Percentiles rank a stretch among this genome's conserved stretches.
Evolutionary conservation across 1,140 invertebrate genomes (phyloP).

Genomic region (Gryon sp.): DNA sequence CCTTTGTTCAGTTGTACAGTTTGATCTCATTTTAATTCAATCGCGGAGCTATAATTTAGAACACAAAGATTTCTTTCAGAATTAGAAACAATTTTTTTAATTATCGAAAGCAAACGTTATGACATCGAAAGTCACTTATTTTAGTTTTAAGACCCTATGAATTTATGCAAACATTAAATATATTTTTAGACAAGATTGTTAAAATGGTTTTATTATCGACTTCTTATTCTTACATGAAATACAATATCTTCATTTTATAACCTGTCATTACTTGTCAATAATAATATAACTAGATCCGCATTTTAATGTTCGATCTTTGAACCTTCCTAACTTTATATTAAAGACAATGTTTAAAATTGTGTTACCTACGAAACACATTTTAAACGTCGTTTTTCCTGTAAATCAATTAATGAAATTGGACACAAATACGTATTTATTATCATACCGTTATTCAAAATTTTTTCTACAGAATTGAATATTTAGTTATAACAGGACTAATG

Average conservation of each 20-base stretch:
- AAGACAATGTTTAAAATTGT: slow-evolving; percentile 18
- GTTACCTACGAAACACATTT: slow-evolving; percentile 34
- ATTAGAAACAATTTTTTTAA: slow-evolving; percentile 54
- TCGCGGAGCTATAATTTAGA: slow-evolving; percentile 53
- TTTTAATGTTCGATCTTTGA: too few species aligned
- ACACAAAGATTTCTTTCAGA: slow-evolving; percentile 56
- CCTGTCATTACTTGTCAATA: slow-evolving; percentile 74
- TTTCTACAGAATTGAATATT: slow-evolving; percentile 58
- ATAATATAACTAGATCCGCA: too few species aligned
- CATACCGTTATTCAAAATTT: slow-evolving; percentile 42
- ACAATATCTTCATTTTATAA: slow-evolving; percentile 56
- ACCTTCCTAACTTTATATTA: too few species aligned
- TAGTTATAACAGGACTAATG: slow-evolving; percentile 39
- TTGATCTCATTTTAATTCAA: slow-evolving; percentile 57
- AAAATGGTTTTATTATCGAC: too few species aligned
- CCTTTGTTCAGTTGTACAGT: slow-evolving; percentile 56
- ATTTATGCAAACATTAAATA: too few species aligned
- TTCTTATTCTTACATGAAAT: too few species aligned
- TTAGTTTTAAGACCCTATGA: not conserved
- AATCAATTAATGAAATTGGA: slow-evolving; percentile 10
- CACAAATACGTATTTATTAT: slow-evolving; percentile 23
- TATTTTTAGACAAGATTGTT: too few species aligned
- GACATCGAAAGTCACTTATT: slow-evolving; percentile 21
- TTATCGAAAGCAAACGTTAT: slow-evolving; percentile 10
- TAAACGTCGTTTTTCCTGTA: slow-evolving; percentile 13